Evolutionary conservation across 1,140 invertebrate genomes (phyloP), one percentile per base, ranked within the genome.

Genomic region (Rhynchophorus ferrugineus): DNA sequence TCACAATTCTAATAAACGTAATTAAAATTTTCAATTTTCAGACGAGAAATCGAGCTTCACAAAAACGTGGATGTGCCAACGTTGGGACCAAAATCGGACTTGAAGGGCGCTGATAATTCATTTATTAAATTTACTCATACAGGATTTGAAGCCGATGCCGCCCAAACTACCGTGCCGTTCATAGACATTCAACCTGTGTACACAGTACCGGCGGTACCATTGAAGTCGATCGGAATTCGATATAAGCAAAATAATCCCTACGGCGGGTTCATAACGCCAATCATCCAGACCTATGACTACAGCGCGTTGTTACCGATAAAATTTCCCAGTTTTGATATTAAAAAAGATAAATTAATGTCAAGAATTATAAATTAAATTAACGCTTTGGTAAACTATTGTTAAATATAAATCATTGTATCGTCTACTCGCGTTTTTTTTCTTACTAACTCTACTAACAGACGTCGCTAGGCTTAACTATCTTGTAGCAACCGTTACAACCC

Each of bases 141-240:
- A 0, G 82, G 82, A 64, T 68, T 83, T 14, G 75, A 79, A 9
- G 78, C 77, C 9, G 89, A 92, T 69, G 88, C 82, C 0, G 83
- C 81, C 0, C 89, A 92, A 73, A 88, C 79, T 39, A 90, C 87
- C 0, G 44, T 91, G 29, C 88, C 89, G 1, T 91, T 86, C 67
- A 66, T 91, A 1, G 89, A 91, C 63, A 75, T 80, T 49, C 88
- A 91, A 66, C 72, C 79, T 2, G 79, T 91, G 0, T 63, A 68
- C 13, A 76, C 80, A 1, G 68, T 73, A 29, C 81, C 82, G 2
- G 71, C 80, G 7, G 71, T 78, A n/a, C 76, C 83, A 37, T 59
- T 83, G 0, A 72, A 76, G n/a, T 87, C 86, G 0, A 78, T 84
- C n/a, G 87, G 87, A 1, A 66, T 92, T 19, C 83, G 81, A 59